Evolutionary conservation across 2,113 vertebrate species (phyloP).

Genomic region (Rhombomys opimus): DNA sequence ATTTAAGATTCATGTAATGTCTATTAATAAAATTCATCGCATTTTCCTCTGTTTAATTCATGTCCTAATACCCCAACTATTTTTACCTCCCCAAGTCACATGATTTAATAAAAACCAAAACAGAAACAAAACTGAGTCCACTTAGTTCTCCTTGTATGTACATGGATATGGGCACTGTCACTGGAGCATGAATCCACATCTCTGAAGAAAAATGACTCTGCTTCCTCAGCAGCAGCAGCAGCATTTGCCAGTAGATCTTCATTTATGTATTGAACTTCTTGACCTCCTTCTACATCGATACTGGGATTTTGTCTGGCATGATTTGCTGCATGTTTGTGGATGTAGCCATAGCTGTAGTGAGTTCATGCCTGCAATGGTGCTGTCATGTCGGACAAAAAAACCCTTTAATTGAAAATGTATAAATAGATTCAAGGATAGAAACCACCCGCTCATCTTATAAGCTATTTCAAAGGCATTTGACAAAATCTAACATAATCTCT

Average conservation of each 20-base stretch:
- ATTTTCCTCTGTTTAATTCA: neutral
- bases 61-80: neutral
- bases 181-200: neutral
- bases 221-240: neutral
- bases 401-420: too few species aligned
- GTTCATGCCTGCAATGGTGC: too few species aligned
- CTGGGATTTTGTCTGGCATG: too few species aligned
- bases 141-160: neutral
- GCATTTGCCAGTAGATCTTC: neutral
- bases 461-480: neutral
- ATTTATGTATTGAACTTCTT: too few species aligned
- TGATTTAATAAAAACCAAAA: neutral
- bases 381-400: too few species aligned
- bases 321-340: too few species aligned
- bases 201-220: neutral
- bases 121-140: neutral
- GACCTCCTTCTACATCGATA: too few species aligned
- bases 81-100: neutral
- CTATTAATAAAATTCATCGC: neutral
- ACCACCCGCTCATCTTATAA: neutral
- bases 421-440: neutral
- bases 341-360: too few species aligned
- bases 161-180: neutral
- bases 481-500: neutral
- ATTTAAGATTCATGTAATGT: neutral